Percentiles rank a stretch among this genome's conserved stretches.
These are phyloP conservation scores for Macroramphosus scolopax DNA, from an alignment of 2,797 vertebrate genomes.

Conservation along the genomic window DNA sequence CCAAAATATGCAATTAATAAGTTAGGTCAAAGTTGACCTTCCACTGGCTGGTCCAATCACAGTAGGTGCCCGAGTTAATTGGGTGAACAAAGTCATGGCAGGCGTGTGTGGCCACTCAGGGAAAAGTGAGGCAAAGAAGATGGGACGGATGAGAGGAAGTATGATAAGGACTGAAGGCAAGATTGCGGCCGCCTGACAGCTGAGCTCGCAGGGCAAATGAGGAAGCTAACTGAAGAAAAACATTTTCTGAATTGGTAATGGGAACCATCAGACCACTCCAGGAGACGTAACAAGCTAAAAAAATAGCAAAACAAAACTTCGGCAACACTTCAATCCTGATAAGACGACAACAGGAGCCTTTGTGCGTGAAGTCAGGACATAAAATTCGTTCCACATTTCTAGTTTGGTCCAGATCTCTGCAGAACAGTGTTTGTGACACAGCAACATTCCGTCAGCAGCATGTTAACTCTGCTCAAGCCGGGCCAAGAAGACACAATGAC, in stretches of 20 bases:
- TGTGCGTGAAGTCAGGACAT: background rate
- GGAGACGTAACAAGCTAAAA: conserved; percentile 17
- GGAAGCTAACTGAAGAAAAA: conserved; percentile 55
- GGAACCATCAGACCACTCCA: conserved; percentile 38
- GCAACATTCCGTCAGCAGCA: too few species aligned
- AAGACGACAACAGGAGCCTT: conserved; percentile 8
- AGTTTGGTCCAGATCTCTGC: too few species aligned
- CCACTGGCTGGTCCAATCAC: conserved; percentile 55
- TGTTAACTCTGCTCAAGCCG: too few species aligned
- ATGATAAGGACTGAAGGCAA: conserved; percentile 56
- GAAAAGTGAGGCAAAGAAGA: conserved; percentile 32
- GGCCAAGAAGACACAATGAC: too few species aligned
- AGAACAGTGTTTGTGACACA: too few species aligned
- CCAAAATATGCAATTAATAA: conserved; percentile 63
- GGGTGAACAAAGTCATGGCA: conserved; percentile 60
- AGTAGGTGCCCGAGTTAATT: conserved; percentile 58
- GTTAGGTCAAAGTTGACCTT: conserved; percentile 55
- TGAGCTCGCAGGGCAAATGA: conserved; percentile 61
- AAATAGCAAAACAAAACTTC: conserved; percentile 31
- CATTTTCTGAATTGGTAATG: conserved; percentile 64
- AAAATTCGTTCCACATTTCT: conserved; percentile 11
- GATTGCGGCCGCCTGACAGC: conserved; percentile 51
- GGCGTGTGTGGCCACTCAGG: conserved; percentile 46
- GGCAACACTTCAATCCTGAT: background rate
- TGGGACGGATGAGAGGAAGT: conserved; percentile 53